Evolutionary conservation across 2,888 invertebrate species (phyloP).

Genomic region (Diaphora mendica): DNA sequence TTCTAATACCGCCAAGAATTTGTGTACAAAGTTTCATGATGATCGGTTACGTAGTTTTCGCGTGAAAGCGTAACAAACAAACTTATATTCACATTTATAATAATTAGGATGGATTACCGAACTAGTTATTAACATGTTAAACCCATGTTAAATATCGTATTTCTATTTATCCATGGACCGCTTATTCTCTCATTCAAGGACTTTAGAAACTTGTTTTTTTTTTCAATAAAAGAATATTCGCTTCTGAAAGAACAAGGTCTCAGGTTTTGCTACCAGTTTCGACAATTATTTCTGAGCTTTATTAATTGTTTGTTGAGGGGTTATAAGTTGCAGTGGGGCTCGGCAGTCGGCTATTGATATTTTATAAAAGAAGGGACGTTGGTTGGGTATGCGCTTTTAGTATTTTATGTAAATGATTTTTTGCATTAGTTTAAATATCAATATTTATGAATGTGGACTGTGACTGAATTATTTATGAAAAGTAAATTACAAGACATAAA

Average conservation of each 20-base stretch:
- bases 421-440: neutral
- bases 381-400: neutral
- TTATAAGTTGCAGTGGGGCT: neutral
- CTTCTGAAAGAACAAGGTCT: neutral
- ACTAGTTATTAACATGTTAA: neutral
- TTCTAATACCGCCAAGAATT: no score
- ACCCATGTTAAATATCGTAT: neutral
- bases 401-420: neutral
- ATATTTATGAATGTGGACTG: neutral
- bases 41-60: no score
- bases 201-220: neutral
- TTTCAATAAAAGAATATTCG: neutral
- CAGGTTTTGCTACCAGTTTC: neutral
- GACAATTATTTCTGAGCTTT: neutral
- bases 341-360: neutral
- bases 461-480: no score
- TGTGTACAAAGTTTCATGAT: no score
- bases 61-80: no score
- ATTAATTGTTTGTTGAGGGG: neutral
- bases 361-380: neutral
- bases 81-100: no score
- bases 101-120: no score
- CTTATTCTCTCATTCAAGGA: neutral
- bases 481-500: neutral
- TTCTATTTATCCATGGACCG: neutral